Base-by-base conservation (phyloP, 2,888 invertebrate species). In the Caenorhabditis macrosperma region DNA sequence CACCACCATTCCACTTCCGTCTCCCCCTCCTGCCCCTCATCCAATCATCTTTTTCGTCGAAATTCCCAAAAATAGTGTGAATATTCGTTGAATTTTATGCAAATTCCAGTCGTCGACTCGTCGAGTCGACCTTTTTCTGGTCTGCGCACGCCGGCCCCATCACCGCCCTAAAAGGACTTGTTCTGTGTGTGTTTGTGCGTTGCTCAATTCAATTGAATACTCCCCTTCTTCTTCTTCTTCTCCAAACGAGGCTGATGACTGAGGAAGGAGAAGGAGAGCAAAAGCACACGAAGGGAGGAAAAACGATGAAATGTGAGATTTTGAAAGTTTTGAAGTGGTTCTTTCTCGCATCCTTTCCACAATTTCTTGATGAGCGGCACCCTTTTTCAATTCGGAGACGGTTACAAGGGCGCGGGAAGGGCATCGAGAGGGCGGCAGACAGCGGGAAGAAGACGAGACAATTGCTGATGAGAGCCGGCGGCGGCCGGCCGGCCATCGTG, bases 161-260 rank as follows among this genome's bases (percentile, higher is more conserved):
- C n/a, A n/a, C n/a, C n/a, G n/a, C 44, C 9, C 12, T 12, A 48
- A n/a, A 48, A 48, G 54, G 20, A 28, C 57, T 54, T n/a, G 17
- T 33, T 57, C 17, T 55, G 33, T 28, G 22, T 17, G n/a, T 54
- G 35, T 24, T 52, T 69, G 71, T 71, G 71, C 60, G 46, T 48
- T 72, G 72, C 72, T 63, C 72, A 72, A 69, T 69, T 60, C 17
- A 69, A 69, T 69, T 69, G 41, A 57, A 46, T 69, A 24, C 54
- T 66, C 17, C 35, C 12, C 24, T 52, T 6, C 22, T 17, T 22
- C 54, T 26, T 22, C 17, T 54, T 46, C 20, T 30, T 30, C 46
- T 57, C 59, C 33, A 55, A 50, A 57, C 17, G 46, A 41, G 50
- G 24, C 15, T n/a, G 46, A 41, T 15, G 41, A 35, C 28, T 15